A percentile compares a stretch with the other conserved stretches of the same genome.
Conservation (phyloP, 2,888 invertebrate species). For the Hipparchia sbordonii region DNA sequence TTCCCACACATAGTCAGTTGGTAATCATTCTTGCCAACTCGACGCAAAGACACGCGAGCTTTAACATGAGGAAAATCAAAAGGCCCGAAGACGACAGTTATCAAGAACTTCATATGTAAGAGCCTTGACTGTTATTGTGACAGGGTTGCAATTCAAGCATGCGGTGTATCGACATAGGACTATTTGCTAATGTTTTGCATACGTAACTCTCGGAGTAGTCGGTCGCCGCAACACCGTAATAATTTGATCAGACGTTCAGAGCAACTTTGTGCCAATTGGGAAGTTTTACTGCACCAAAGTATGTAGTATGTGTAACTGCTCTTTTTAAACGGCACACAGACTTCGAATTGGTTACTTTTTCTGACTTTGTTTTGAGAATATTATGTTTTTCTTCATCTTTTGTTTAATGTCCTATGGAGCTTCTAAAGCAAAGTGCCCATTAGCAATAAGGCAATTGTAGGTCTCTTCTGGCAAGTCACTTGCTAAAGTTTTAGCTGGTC, state of each 20-base stretch:
- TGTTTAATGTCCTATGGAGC: no score
- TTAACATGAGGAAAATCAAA: slow-evolving; percentile 38
- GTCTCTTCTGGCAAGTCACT: no score
- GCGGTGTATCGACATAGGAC: slow-evolving; percentile 46
- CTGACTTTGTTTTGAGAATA: no score
- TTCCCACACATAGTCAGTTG: slow-evolving; percentile 59
- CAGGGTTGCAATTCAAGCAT: slow-evolving; percentile 42
- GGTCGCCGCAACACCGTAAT: slow-evolving; percentile 73
- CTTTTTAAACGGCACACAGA: slow-evolving; percentile 52
- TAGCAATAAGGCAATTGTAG: no score
- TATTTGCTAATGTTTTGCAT: slow-evolving; percentile 47
- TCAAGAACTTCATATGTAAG: neutral
- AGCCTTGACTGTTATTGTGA: slow-evolving; percentile 20
- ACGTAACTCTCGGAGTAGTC: slow-evolving; percentile 58
- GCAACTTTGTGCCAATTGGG: slow-evolving; percentile 74
- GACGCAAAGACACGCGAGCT: slow-evolving; percentile 47
- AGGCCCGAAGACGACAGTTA: slow-evolving; percentile 29
- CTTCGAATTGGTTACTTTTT: slow-evolving; percentile 42
- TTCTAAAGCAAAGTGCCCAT: no score
- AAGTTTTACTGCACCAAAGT: slow-evolving; percentile 72
- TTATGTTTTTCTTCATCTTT: no score
- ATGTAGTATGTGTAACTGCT: slow-evolving; percentile 53
- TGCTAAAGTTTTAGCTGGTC: no score
- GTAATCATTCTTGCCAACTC: slow-evolving; percentile 77
- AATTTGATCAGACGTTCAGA: slow-evolving; percentile 77